These are phyloP conservation scores for Ramazzottius varieornatus DNA, from an alignment of 2,888 invertebrate genomes.

Conservation along the genomic window DNA sequence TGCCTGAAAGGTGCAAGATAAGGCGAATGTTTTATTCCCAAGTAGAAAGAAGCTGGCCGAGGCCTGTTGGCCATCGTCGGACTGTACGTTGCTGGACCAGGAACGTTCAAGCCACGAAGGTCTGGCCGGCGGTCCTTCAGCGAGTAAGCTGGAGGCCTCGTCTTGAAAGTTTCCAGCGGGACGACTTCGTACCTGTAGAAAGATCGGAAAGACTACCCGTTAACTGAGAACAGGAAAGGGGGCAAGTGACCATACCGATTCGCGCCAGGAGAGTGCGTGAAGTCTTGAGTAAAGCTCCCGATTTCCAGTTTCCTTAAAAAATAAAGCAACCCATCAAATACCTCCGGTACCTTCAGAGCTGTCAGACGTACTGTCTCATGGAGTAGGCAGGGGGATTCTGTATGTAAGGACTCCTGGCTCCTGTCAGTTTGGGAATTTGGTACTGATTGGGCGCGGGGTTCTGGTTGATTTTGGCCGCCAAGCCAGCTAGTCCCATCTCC, in stretches of 20 bases:
- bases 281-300: not conserved
- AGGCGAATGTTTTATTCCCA: not conserved
- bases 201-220: not conserved
- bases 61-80: not conserved
- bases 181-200: not conserved
- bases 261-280: not conserved
- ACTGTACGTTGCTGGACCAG: not conserved
- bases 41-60: not conserved
- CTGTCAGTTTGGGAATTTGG: not conserved
- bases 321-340: not conserved
- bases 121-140: not conserved
- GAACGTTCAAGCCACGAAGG: not conserved
- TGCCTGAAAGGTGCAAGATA: not conserved
- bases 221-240: not conserved
- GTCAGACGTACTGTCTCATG: not conserved
- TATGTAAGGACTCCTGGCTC: not conserved
- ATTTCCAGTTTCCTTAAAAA: not conserved
- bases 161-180: not conserved
- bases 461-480: not conserved
- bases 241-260: not conserved
- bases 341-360: not conserved
- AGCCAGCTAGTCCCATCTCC: not conserved
- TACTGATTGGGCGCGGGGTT: not conserved
- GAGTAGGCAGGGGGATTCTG: not conserved
- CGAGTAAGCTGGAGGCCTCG: not conserved